Evolutionary conservation across 2,113 vertebrate genomes (phyloP).

Genomic region (Odontophorus gujanensis): DNA sequence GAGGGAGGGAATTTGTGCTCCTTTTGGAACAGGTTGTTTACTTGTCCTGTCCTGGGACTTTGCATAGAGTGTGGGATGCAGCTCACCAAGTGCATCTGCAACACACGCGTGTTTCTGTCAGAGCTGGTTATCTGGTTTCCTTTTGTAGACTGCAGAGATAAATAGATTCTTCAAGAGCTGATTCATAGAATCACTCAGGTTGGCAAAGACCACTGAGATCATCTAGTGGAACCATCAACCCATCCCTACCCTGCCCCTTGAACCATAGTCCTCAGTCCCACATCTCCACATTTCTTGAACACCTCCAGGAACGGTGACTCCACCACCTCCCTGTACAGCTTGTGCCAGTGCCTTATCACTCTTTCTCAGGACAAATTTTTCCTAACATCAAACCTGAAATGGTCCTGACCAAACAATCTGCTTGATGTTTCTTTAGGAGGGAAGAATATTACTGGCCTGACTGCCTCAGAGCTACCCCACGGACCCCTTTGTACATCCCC

Average conservation of each 20-base stretch:
- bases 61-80: background rate
- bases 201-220: too few species aligned
- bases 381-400: too few species aligned
- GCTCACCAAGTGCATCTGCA: background rate
- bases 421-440: background rate
- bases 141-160: background rate
- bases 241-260: too few species aligned
- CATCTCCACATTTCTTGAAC: too few species aligned
- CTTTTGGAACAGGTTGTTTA: background rate
- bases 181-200: background rate
- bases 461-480: background rate
- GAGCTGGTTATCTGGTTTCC: background rate
- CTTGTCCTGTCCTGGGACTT: background rate
- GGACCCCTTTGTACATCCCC: background rate
- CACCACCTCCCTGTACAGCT: too few species aligned
- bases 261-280: too few species aligned
- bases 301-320: too few species aligned
- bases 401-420: too few species aligned
- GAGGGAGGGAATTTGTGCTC: background rate
- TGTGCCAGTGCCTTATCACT: too few species aligned
- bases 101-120: rapidly evolving
- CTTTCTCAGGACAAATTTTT: too few species aligned
- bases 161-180: background rate
- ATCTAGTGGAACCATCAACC: too few species aligned
- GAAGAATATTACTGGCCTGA: background rate